Conservation (phyloP, 2,888 invertebrate species). For the Teleiodes luculella region DNA sequence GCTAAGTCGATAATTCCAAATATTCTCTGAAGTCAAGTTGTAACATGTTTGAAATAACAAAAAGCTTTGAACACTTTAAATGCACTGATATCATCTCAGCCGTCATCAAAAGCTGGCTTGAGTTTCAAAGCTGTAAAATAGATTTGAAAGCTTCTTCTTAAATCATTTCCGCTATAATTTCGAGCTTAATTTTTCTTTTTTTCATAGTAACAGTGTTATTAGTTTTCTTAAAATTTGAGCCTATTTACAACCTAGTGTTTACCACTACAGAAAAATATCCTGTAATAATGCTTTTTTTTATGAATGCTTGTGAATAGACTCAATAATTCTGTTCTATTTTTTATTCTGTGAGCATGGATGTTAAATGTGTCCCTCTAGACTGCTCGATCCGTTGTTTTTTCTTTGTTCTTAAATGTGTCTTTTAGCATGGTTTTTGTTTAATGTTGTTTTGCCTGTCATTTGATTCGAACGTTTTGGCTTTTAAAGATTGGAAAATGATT, state of each 20-base stretch:
- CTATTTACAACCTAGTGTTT: slow-evolving; percentile 1
- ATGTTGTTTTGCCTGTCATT: slow-evolving; percentile 62
- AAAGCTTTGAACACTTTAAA: slow-evolving; percentile 57
- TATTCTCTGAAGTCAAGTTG: slow-evolving; percentile 74
- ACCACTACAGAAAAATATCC: too few relatives aligned
- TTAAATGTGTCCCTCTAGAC: slow-evolving; percentile 60
- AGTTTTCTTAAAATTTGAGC: slow-evolving; percentile 25
- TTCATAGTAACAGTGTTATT: slow-evolving; percentile 60
- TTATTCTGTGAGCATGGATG: slow-evolving; percentile 61
- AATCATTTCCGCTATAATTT: slow-evolving; percentile 61
- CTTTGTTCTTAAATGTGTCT: slow-evolving; percentile 32
- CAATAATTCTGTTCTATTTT: slow-evolving; percentile 32
- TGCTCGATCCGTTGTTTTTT: slow-evolving; percentile 59
- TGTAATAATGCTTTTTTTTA: too few relatives aligned
- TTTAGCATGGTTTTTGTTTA: slow-evolving; percentile 61
- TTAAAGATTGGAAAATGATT: slow-evolving; percentile 5
- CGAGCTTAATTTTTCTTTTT: slow-evolving; percentile 58
- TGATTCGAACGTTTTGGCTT: slow-evolving; percentile 37
- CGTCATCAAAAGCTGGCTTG: slow-evolving; percentile 59
- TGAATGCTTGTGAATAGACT: slow-evolving; percentile 8
- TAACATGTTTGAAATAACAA: slow-evolving; percentile 66
- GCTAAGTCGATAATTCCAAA: slow-evolving; percentile 52
- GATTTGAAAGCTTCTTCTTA: slow-evolving; percentile 66
- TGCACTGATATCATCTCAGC: slow-evolving; percentile 55
- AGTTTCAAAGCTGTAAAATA: slow-evolving; percentile 69